phyloP scores from a whole-genome alignment of 2,888 invertebrate genomes.

The Cosmopolites sordidus region DNA sequence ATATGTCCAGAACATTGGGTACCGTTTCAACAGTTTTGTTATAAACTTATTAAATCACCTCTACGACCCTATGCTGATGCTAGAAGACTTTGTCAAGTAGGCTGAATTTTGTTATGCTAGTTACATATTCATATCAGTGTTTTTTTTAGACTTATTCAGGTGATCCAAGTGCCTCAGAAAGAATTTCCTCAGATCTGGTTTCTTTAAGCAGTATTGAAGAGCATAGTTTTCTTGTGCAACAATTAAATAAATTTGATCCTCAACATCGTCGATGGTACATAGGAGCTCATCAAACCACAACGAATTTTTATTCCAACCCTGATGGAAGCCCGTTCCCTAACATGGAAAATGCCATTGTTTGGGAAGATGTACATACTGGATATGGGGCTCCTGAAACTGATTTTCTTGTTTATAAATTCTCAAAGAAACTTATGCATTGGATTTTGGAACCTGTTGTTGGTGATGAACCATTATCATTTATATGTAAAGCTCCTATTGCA shows the following conservation, averaged over 20 bases:
- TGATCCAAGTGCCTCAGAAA: constrained; percentile 27
- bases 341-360: constrained; percentile 76
- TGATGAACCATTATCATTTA: constrained; percentile 71
- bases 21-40: constrained; percentile 76
- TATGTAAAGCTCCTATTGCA: constrained; percentile 82
- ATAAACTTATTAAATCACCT: constrained; percentile 86
- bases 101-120: not conserved
- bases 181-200: constrained; percentile 62
- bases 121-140: constrained; percentile 15
- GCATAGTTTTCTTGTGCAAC: constrained; percentile 79
- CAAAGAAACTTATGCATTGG: constrained; percentile 71
- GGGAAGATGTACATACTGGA: constrained; percentile 47
- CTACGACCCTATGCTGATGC: constrained; percentile 76
- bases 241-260: constrained; percentile 71
- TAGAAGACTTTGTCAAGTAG: constrained; percentile 67
- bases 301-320: constrained; percentile 78
- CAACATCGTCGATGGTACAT: constrained; percentile 85
- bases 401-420: constrained; percentile 76
- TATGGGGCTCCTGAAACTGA: constrained; percentile 53
- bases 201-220: constrained; percentile 79
- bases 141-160: constrained; percentile 55
- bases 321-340: constrained; percentile 76
- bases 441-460: constrained; percentile 78
- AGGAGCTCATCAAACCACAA: constrained; percentile 69
- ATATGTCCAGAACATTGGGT: constrained; percentile 85